These are phyloP conservation scores for Ips nitidus DNA, from an alignment of 1,140 invertebrate species.

Conservation along the genomic window DNA sequence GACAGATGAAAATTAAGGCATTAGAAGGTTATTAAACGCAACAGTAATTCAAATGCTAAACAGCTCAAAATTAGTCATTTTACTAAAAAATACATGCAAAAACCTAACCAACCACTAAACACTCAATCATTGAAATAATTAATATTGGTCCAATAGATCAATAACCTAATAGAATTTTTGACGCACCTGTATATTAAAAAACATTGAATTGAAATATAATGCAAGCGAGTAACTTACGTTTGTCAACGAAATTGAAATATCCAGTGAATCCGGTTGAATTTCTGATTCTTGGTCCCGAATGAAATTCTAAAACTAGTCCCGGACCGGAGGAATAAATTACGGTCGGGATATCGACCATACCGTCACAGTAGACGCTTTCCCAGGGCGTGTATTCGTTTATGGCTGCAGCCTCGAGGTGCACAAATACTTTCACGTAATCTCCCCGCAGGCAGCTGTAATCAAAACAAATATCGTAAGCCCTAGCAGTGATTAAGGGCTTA, in stretches of 20 bases:
- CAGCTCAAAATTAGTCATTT: no score
- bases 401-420: slow-evolving; percentile 68
- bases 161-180: no score
- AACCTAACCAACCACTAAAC: no score
- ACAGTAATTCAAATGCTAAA: no score
- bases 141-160: no score
- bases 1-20: no score
- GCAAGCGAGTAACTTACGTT: slow-evolving; percentile 61
- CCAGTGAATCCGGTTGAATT: slow-evolving; percentile 78
- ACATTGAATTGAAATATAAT: no score
- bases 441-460: slow-evolving; percentile 71
- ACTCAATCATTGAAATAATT: no score
- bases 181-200: no score
- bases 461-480: slow-evolving; percentile 37
- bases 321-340: slow-evolving; percentile 79
- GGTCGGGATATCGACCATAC: slow-evolving; percentile 68
- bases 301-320: slow-evolving; percentile 80
- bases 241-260: slow-evolving; percentile 79
- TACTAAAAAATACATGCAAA: no score
- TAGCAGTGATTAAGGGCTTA: not conserved
- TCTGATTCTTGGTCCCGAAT: slow-evolving; percentile 59
- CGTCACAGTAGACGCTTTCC: slow-evolving; percentile 75
- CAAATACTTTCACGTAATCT: slow-evolving; percentile 81
- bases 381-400: slow-evolving; percentile 80
- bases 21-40: no score